Evolutionary conservation across 2,888 invertebrate species (phyloP), one percentile per base, ranked within the genome.

Genomic region (Penaeus monodon): DNA sequence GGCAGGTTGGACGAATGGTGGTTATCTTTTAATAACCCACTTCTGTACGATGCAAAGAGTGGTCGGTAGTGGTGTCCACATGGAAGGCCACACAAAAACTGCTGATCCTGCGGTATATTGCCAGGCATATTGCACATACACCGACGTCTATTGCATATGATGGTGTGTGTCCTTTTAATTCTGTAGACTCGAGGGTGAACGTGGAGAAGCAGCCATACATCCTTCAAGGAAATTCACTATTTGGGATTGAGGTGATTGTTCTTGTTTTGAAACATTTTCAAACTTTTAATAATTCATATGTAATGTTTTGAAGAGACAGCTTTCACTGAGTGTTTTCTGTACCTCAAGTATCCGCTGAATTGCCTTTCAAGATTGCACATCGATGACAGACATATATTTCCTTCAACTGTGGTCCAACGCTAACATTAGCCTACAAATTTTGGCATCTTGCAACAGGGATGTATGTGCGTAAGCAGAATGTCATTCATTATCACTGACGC

Each of bases 1-100:
- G 92, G 90, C 94, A 94, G 22, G 93, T 92, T 3, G 94, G 94
- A 90, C 94, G n/a, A 94, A 88, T 93, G 93, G 90, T 94, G 93
- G 90, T 94, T 93, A 89, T 93, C 93, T 82, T 93, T 91, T 12
- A 92, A 91, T 24, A 94, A 91, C n/a, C 94, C 94, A 94, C 24
- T n/a, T 91, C 90, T 90, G 93, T 91, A 73, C n/a, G n/a, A 94
- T 93, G 91, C 94, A n/a, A 94, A n/a, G 91, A 90, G 88, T 93
- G 92, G 90, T 94, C n/a, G 94, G 91, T 93, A 94, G 84, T 92
- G 92, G 90, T 94, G 94, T 10, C 93, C 92, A 91, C 94, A 94
- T 1, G 94, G 94, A 85, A 94, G 91, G 3, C 93, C 93, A 91
- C 93, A 93, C 64, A n/a, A 94, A 91, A 29, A 92, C 84, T 8